Evolutionary conservation across 2,113 vertebrate genomes (phyloP).

Genomic region (Crocuta crocuta): DNA sequence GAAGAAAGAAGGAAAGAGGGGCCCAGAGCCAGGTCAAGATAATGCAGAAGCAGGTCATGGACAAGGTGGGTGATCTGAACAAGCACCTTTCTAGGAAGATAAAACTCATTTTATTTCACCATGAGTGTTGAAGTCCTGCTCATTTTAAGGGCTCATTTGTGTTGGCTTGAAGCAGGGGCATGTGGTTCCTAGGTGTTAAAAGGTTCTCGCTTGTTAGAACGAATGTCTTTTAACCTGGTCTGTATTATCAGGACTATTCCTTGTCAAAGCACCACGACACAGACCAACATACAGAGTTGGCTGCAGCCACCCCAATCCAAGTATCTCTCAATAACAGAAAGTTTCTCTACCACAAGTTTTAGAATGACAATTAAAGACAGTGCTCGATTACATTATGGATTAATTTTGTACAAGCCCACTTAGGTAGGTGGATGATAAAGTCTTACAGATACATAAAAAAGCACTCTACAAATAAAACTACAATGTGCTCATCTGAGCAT

Average conservation of each 20-base stretch:
- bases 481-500: too few relatives aligned
- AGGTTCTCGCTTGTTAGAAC: background rate
- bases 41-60: background rate
- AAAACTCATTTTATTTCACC: background rate
- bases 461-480: background rate
- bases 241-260: background rate
- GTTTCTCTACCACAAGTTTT: background rate
- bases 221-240: background rate
- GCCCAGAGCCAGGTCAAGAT: background rate
- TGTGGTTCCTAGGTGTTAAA: background rate
- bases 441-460: background rate
- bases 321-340: background rate
- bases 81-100: background rate
- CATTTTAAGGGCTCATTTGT: background rate
- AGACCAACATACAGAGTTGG: background rate
- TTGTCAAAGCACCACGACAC: background rate
- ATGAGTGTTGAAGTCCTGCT: background rate
- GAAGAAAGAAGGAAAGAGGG: background rate
- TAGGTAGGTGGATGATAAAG: background rate
- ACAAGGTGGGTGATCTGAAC: background rate
- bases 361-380: background rate
- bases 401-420: background rate
- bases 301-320: background rate
- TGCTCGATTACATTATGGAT: background rate
- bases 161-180: background rate